These are phyloP conservation scores for Leptodactylus fallax DNA, from an alignment of 2,797 vertebrate species.

Conservation along the genomic window DNA sequence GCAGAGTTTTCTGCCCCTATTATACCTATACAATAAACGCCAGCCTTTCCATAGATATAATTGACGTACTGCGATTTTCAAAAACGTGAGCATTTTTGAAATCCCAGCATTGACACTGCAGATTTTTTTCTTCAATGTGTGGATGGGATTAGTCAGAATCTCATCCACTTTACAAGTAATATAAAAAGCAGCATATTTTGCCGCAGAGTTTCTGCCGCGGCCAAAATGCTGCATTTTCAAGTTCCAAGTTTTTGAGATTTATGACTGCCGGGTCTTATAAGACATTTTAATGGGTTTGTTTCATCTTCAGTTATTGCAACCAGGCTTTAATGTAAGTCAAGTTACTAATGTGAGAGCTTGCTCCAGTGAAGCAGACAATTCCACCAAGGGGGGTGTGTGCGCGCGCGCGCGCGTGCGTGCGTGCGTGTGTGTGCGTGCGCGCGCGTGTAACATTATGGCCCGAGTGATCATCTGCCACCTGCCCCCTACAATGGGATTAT, in stretches of 20 bases:
- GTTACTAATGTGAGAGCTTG: conserved; percentile 24
- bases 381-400: no score
- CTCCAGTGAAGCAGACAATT: conserved; percentile 31
- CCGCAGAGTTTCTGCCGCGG: no score
- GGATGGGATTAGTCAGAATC: background rate
- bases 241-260: conserved; percentile 21
- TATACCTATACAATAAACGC: no score
- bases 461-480: background rate
- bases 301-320: conserved; percentile 47
- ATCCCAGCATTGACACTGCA: background rate
- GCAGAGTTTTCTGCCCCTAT: no score
- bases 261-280: conserved; percentile 11
- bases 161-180: no score
- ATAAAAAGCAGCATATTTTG: no score
- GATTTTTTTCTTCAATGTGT: background rate
- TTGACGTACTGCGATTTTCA: no score
- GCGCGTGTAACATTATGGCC: background rate
- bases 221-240: background rate
- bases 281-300: conserved; percentile 46
- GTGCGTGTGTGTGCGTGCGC: no score
- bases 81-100: background rate
- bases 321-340: conserved; percentile 19
- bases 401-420: no score
- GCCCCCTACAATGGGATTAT: conserved; percentile 12
- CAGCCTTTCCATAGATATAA: no score